Base-by-base conservation (phyloP, 2,888 invertebrate genomes). In the Horisme vitalbata region DNA sequence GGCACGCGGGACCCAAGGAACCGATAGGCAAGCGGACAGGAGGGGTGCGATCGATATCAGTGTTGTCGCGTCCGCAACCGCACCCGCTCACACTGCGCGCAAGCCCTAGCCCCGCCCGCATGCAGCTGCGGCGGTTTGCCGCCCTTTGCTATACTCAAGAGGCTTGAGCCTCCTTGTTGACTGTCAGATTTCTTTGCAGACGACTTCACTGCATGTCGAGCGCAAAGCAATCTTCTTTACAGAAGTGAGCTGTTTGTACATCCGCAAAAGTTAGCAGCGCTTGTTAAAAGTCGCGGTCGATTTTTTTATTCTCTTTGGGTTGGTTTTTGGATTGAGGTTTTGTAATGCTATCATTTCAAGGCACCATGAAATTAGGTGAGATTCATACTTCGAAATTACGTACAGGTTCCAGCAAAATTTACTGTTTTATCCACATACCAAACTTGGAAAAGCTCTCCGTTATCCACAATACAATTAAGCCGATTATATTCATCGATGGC, bases 41-140 rank as follows among this genome's bases (percentile, higher is more conserved):
- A 63, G 61, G 68, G 63, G 57, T 55, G 51, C 57, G 68, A 71
- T 75, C 75, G 61, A 75, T 75, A 68, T 52, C 45, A 28, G 41
- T 18, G 1, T 4, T 14, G 57, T 68, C 75, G 73, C 69, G 57
- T 55, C 70, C 72, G 76, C 71, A 36, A 32, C 53, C 60, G 61
- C 63, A 41, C 37, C 51, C 59, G 63, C 59, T 55, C 44, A 54
- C 63, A 61, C 65, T 36, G 32, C 60, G 59, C 48, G 47, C 41
- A 44, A 52, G 52, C 61, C 61, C 52, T 45, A 56, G 52, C 60
- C 63, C 55, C 62, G 47, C 61, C 63, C 61, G 54, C 57, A 54
- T 59, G 53, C 60, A 63, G 55, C 52, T 60, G 57, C 61, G 45
- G 52, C 45, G 27, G 32, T 51, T 50, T 47, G 36, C 55, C 52